These are phyloP conservation scores for Deilephila porcellus DNA, from an alignment of 2,888 invertebrate genomes.

Conservation along the genomic window DNA sequence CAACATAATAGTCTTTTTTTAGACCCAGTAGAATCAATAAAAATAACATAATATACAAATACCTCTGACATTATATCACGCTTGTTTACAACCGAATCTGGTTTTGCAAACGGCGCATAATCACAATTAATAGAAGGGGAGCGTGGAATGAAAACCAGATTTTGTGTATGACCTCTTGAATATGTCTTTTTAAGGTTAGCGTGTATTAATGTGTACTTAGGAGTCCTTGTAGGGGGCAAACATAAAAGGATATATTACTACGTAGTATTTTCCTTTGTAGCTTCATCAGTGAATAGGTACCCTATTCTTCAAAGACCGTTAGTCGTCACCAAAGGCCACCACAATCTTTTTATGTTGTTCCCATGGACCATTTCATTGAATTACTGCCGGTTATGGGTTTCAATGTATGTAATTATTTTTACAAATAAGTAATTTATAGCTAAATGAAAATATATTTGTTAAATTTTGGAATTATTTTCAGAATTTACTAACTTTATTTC, in stretches of 20 bases:
- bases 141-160: neutral
- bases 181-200: neutral
- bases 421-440: no score
- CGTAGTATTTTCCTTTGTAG: neutral
- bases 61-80: neutral
- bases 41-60: neutral
- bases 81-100: neutral
- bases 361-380: no score
- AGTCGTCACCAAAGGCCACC: no score
- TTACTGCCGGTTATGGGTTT: no score
- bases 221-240: neutral
- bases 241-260: neutral
- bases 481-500: no score
- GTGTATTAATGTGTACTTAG: neutral
- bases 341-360: no score
- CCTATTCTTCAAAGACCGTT: no score
- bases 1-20: neutral
- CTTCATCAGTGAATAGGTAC: neutral
- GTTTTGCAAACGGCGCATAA: neutral
- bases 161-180: neutral
- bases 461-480: no score
- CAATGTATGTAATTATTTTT: no score
- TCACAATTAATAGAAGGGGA: slow-evolving; percentile 4
- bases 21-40: no score
- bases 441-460: no score